phyloP scores from a whole-genome alignment of 2,797 vertebrate genomes.

The Hylomyscus alleni region DNA sequence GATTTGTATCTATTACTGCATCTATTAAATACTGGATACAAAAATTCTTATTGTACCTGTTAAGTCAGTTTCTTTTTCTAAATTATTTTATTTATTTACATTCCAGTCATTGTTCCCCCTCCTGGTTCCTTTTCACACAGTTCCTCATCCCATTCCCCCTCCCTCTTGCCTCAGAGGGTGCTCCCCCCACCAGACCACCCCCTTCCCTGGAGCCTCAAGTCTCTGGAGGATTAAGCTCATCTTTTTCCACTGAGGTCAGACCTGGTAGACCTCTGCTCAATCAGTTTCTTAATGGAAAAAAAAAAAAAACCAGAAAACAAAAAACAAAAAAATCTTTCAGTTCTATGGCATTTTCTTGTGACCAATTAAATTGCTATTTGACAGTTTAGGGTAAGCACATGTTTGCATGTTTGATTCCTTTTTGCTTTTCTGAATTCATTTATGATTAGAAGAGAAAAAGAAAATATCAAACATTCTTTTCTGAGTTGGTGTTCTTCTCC shows the following conservation, averaged over 20 bases:
- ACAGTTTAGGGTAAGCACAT: background rate
- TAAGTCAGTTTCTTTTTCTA: background rate
- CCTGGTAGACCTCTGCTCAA: background rate
- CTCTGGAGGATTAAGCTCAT: background rate
- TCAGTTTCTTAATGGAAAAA: background rate
- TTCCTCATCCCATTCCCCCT: background rate
- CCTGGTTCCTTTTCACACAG: background rate
- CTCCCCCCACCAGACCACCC: background rate
- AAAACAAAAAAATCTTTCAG: background rate
- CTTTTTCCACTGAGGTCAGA: background rate
- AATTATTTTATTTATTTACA: background rate
- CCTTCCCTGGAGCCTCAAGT: background rate
- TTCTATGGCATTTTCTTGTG: background rate
- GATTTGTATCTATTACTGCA: background rate
- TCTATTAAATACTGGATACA: background rate
- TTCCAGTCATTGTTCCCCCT: background rate
- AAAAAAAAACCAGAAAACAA: too few relatives aligned
- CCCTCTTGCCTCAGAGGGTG: background rate
- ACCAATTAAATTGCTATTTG: background rate
- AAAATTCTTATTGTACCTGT: background rate
- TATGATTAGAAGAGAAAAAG: background rate
- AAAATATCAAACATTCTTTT: background rate
- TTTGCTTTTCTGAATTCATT: conserved; percentile 1
- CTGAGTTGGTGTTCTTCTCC: background rate
- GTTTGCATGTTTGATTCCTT: background rate